These are phyloP conservation scores for Carettochelys insculpta DNA, from an alignment of 2,113 vertebrate species.

Conservation along the genomic window DNA sequence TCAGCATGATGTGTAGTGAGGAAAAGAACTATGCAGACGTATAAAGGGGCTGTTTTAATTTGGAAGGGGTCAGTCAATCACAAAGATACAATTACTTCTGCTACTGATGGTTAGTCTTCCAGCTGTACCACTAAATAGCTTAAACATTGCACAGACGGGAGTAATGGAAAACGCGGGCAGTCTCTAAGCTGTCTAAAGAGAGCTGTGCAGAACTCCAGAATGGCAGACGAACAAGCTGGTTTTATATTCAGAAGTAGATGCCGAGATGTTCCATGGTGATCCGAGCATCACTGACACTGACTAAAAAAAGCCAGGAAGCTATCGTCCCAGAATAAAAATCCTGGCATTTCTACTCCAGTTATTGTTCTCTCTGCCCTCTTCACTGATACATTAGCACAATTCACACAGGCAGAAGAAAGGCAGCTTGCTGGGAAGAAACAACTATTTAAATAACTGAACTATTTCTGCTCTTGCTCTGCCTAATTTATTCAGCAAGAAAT, in stretches of 20 bases:
- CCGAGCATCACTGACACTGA: slow-evolving; percentile 15
- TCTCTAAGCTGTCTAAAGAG: neutral
- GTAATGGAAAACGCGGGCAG: neutral
- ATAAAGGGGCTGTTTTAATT: neutral
- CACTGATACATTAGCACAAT: slow-evolving; percentile 4
- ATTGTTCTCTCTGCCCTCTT: slow-evolving; percentile 37
- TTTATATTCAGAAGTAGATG: slow-evolving; percentile 10
- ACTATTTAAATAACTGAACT: slow-evolving; percentile 56
- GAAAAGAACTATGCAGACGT: neutral
- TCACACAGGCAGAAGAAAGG: slow-evolving; percentile 5
- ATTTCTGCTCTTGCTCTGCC: slow-evolving; percentile 49
- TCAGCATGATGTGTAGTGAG: neutral
- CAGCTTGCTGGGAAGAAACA: slow-evolving; percentile 53
- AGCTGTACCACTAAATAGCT: neutral
- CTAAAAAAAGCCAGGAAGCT: slow-evolving; percentile 24
- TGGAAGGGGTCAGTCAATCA: neutral
- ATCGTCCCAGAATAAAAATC: neutral
- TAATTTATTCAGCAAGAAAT: neutral
- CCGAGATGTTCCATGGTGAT: slow-evolving; percentile 16
- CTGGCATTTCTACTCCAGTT: slow-evolving; percentile 46
- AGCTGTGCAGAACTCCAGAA: neutral
- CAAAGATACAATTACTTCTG: neutral
- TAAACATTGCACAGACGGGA: neutral
- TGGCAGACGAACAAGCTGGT: neutral
- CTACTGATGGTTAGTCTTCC: neutral